These are phyloP conservation scores for Pyrocephalus nanus DNA, from an alignment of 2,797 vertebrate species.

Conservation along the genomic window DNA sequence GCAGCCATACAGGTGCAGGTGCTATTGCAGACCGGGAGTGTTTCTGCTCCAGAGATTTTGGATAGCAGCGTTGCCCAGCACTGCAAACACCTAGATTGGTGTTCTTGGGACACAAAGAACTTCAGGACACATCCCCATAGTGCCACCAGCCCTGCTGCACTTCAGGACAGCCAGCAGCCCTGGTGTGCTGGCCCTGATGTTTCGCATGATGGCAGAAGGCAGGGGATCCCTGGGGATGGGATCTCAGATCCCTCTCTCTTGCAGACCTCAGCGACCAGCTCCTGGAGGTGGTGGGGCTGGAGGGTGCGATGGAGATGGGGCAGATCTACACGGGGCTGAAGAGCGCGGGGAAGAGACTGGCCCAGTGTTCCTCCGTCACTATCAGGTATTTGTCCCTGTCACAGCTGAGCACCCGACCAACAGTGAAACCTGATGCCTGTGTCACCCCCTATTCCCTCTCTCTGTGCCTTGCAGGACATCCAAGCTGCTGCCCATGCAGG, in stretches of 20 bases:
- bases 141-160: not conserved
- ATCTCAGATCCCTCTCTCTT: not conserved
- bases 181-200: no score
- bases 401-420: rapidly evolving
- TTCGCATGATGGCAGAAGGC: rapidly evolving
- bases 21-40: not conserved
- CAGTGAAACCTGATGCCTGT: rapidly evolving
- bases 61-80: rapidly evolving
- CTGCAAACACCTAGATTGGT: not conserved
- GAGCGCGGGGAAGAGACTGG: constrained; percentile 90
- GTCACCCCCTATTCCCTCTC: not conserved
- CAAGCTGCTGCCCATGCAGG: constrained; percentile 94
- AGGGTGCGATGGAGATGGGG: constrained; percentile 96
- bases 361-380: constrained; percentile 88
- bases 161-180: not conserved
- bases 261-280: constrained; percentile 78
- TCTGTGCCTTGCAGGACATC: constrained; percentile 81
- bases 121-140: rapidly evolving
- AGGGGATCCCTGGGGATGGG: rapidly evolving
- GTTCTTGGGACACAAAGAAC: not conserved
- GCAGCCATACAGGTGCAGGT: rapidly evolving
- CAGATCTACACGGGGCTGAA: constrained; percentile 98
- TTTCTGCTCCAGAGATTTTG: not conserved
- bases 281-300: constrained; percentile 89
- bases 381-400: constrained; percentile 82